Evolutionary conservation across 2,888 invertebrate genomes (phyloP).

Genomic region (Mythimna lalbum): DNA sequence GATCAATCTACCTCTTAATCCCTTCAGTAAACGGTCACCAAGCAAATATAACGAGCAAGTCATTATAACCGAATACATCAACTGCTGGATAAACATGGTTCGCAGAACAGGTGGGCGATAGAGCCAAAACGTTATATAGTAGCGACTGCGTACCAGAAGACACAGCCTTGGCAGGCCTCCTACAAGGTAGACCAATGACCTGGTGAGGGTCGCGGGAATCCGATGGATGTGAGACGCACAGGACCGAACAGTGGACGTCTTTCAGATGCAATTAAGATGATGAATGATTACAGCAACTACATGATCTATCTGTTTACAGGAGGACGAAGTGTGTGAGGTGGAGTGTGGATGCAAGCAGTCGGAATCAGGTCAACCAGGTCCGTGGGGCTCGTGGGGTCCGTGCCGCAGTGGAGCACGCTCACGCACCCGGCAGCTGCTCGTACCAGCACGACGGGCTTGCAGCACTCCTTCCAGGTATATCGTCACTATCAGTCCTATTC

Average conservation of each 20-base stretch:
- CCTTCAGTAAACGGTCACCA: not conserved
- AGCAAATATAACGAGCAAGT: not conserved
- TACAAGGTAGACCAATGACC: too few relatives aligned
- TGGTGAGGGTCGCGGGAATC: too few relatives aligned
- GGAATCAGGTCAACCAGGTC: slow-evolving; percentile 77
- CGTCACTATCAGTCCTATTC: not conserved
- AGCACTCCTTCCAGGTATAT: slow-evolving; percentile 79
- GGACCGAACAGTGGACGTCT: too few relatives aligned
- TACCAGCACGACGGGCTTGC: slow-evolving; percentile 78
- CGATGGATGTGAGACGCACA: too few relatives aligned
- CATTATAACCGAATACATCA: not conserved
- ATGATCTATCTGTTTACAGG: slow-evolving; percentile 65
- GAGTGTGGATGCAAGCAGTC: slow-evolving; percentile 82
- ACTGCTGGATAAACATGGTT: too few relatives aligned
- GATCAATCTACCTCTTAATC: not conserved
- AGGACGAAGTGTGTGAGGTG: slow-evolving; percentile 82
- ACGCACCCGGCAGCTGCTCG: slow-evolving; percentile 81
- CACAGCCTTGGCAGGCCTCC: too few relatives aligned
- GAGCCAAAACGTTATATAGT: too few relatives aligned
- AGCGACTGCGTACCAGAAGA: too few relatives aligned
- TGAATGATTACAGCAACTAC: not conserved
- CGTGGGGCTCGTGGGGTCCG: slow-evolving; percentile 86
- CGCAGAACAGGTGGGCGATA: too few relatives aligned
- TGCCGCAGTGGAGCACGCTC: slow-evolving; percentile 85
- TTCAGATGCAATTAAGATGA: too few relatives aligned